These are phyloP conservation scores for Acronicta leporina DNA, from an alignment of 2,888 invertebrate species.

Conservation along the genomic window DNA sequence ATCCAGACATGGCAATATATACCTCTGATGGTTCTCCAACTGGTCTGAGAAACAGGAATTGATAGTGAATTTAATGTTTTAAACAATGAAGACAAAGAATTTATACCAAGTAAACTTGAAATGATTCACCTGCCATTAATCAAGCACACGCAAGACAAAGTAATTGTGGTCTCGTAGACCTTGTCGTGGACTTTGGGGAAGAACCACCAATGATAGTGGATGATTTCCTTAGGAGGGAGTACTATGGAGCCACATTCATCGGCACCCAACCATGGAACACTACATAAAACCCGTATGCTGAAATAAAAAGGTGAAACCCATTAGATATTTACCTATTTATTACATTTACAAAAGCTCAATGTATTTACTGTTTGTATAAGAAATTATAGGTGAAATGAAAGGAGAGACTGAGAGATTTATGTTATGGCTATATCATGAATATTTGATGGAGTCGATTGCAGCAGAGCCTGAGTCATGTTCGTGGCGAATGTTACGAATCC, in stretches of 20 bases:
- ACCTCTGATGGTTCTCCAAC: slow-evolving; percentile 81
- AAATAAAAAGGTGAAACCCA: slow-evolving; percentile 47
- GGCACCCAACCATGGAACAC: slow-evolving; percentile 79
- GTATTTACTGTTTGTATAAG: too few relatives aligned
- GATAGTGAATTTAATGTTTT: too few relatives aligned
- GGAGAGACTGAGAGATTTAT: too few relatives aligned
- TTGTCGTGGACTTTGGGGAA: slow-evolving; percentile 75
- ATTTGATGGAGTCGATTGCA: too few relatives aligned
- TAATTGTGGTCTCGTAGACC: slow-evolving; percentile 79
- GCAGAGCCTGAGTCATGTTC: too few relatives aligned
- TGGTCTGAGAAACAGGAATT: slow-evolving; percentile 68
- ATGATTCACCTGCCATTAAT: slow-evolving; percentile 74
- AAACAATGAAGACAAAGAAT: background rate
- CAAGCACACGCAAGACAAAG: slow-evolving; percentile 79
- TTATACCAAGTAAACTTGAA: background rate
- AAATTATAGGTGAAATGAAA: too few relatives aligned
- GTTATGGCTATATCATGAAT: too few relatives aligned
- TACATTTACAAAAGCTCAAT: too few relatives aligned
- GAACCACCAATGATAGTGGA: slow-evolving; percentile 83
- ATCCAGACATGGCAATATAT: slow-evolving; percentile 77
- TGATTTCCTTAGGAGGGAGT: slow-evolving; percentile 78
- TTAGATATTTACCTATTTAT: too few relatives aligned
- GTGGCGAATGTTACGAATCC: too few relatives aligned
- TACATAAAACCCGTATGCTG: slow-evolving; percentile 78
- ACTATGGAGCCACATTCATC: slow-evolving; percentile 75